Base-by-base conservation (phyloP, 2,113 vertebrate genomes). In the Pteronura brasiliensis region DNA sequence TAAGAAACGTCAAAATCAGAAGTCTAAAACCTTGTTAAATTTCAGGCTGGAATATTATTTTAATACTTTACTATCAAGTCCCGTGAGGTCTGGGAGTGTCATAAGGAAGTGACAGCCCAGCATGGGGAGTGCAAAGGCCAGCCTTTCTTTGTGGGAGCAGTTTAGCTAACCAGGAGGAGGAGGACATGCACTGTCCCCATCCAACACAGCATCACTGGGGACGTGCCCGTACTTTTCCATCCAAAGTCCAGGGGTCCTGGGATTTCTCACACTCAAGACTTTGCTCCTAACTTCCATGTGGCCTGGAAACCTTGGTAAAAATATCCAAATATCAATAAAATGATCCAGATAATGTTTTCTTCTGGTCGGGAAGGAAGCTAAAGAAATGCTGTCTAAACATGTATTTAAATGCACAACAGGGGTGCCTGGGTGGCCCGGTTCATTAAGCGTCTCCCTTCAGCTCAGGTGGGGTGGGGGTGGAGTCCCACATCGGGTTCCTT, bases 81-180 rank as follows among this genome's bases (percentile, higher is more conserved):
- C 67, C 63, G 42, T 63, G 42, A 80, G 55, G 7, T 76, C 23
- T 76, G 39, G 34, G 29, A 17, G 25, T 29, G 6, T 42, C 52
- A 87, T 21, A 44, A 42, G 49, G 23, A 61, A 71, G 55, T 36
- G 82, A 81, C 2, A 36, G 25, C 17, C 23, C 23, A 69, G 6
- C 6, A 0, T 27, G 6, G 2, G 17, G 49, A 2, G 31, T 17
- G 31, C 52, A 15, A 1, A 72, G 79, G 42, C 55, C 4, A 8
- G 27, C 2, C 15, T 15, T 69, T 23, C 31, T 2, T 25, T 29
- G 17, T 7, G 65, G 5, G 20, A 36, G 55, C 4, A 1, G 1
- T 29, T n/a, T 17, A 44, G 63, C 20, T 7, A 15, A 55, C 47
- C 47, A 44, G 36, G 36, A 44, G 4, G 36, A 72, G 31, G 13